Conservation (phyloP, 2,888 invertebrate species). For the Drepana falcataria region DNA sequence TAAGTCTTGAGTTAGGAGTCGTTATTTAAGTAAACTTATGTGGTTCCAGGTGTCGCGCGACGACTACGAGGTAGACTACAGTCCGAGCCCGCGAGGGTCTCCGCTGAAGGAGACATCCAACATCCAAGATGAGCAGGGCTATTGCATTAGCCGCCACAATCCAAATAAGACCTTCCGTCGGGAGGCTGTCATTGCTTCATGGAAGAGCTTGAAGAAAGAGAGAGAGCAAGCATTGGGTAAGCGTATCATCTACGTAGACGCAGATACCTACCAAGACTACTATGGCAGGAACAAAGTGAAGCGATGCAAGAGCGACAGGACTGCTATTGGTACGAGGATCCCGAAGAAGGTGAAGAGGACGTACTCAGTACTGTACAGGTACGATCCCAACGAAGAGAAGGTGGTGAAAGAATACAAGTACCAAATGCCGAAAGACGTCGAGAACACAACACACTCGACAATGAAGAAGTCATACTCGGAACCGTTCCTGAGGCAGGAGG, state of each 20-base stretch:
- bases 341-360: slow-evolving; percentile 69
- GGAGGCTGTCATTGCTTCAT: slow-evolving; percentile 73
- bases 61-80: slow-evolving; percentile 68
- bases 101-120: slow-evolving; percentile 71
- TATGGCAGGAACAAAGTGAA: slow-evolving; percentile 70
- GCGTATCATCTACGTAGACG: slow-evolving; percentile 62
- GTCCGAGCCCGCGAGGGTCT: slow-evolving; percentile 62
- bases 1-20: slow-evolving; percentile 5
- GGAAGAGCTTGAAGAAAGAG: slow-evolving; percentile 73
- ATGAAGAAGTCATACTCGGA: slow-evolving; percentile 63
- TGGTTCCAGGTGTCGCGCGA: slow-evolving; percentile 70
- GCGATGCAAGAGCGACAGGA: slow-evolving; percentile 68
- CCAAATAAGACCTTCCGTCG: slow-evolving; percentile 72
- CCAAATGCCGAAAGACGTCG: slow-evolving; percentile 48
- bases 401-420: slow-evolving; percentile 73
- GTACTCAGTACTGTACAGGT: slow-evolving; percentile 68
- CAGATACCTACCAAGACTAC: slow-evolving; percentile 64
- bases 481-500: slow-evolving; percentile 58
- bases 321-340: slow-evolving; percentile 43
- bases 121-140: slow-evolving; percentile 61
- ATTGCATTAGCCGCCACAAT: slow-evolving; percentile 71
- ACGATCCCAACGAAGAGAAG: slow-evolving; percentile 65
- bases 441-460: slow-evolving; percentile 25
- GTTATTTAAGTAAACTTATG: slow-evolving; percentile 27
- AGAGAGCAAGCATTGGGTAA: slow-evolving; percentile 70